These are phyloP conservation scores for Drosophila hawaiiensis DNA, from an alignment of 2,888 invertebrate species.

Conservation along the genomic window DNA sequence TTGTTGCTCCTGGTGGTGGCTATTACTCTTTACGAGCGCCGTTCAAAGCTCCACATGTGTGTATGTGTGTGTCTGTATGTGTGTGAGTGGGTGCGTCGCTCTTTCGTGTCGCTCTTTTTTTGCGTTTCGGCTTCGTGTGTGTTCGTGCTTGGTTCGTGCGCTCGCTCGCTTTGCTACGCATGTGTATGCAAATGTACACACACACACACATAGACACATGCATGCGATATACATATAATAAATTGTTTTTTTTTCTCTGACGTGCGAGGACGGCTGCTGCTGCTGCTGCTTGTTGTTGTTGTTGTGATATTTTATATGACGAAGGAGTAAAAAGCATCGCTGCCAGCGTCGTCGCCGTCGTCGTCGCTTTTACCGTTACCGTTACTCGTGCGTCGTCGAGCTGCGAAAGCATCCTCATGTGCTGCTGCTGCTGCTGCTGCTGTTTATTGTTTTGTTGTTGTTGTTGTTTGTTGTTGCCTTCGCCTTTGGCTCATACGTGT, in stretches of 20 bases:
- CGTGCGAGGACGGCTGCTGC: slow-evolving; percentile 73
- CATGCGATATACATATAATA: slow-evolving; percentile 39
- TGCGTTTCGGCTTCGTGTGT: slow-evolving; percentile 22
- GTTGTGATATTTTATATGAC: slow-evolving; percentile 78
- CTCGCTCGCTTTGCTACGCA: slow-evolving; percentile 63
- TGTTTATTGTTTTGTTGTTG: slow-evolving; percentile 14
- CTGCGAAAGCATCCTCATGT: slow-evolving; percentile 68
- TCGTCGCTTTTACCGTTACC: slow-evolving; percentile 34
- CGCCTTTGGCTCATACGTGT: slow-evolving; percentile 74
- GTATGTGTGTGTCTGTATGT: slow-evolving; percentile 27
- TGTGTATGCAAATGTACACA: slow-evolving; percentile 74
- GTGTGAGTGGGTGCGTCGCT: slow-evolving; percentile 64
- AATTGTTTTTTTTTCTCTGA: slow-evolving; percentile 78
- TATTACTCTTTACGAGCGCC: slow-evolving; percentile 75
- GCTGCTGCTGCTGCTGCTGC: slow-evolving; percentile 21
- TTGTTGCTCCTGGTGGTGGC: slow-evolving; percentile 62
- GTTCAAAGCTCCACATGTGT: slow-evolving; percentile 70
- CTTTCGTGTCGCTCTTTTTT: slow-evolving; percentile 69
- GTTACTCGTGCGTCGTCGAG: slow-evolving; percentile 48
- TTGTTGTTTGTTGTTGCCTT: slow-evolving; percentile 65
- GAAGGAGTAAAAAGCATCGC: slow-evolving; percentile 73
- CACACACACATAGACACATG: slow-evolving; percentile 18
- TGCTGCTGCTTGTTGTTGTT: slow-evolving; percentile 31
- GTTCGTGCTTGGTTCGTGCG: slow-evolving; percentile 46
- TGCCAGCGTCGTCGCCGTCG: slow-evolving; percentile 46